Evolutionary conservation across 2,888 invertebrate genomes (phyloP).

Genomic region (Parnassius glacialis): DNA sequence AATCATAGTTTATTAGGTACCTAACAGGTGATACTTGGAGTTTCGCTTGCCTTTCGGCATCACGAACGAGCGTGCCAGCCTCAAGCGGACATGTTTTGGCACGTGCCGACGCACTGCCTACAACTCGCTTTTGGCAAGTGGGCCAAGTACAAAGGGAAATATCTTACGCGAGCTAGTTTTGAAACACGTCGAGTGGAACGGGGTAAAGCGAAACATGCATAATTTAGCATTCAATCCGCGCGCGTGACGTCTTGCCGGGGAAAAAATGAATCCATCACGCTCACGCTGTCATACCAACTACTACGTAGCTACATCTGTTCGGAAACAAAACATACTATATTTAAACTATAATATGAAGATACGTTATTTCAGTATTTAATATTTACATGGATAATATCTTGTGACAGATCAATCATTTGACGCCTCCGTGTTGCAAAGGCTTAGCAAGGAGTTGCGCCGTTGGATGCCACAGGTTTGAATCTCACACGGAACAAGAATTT

Average conservation of each 20-base stretch:
- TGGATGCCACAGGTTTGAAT: no score
- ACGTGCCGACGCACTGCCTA: neutral
- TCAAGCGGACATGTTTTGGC: constrained; percentile 3
- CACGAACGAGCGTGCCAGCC: neutral
- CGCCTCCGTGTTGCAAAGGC: no score
- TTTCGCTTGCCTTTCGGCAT: neutral
- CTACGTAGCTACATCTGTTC: constrained; percentile 35
- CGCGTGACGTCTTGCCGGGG: constrained; percentile 61
- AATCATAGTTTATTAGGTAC: neutral
- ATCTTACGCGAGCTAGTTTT: constrained; percentile 29
- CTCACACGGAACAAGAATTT: no score
- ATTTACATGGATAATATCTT: no score
- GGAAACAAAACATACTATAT: constrained; percentile 34
- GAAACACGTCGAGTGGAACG: constrained; percentile 26
- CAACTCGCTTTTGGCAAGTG: constrained; percentile 8
- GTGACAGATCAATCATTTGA: no score
- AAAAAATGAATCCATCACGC: constrained; percentile 73
- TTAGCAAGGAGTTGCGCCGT: no score
- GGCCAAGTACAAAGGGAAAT: constrained; percentile 29
- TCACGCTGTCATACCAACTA: constrained; percentile 35
- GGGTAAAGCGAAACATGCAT: constrained; percentile 47
- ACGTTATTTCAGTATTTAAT: constrained; percentile 1
- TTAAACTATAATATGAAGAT: neutral
- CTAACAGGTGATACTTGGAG: constrained; percentile 1
- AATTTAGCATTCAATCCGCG: constrained; percentile 59